Evolutionary conservation across 1,140 invertebrate species (phyloP), one percentile per base, ranked within the genome.

Genomic region (Brachionus rotundiformis): DNA sequence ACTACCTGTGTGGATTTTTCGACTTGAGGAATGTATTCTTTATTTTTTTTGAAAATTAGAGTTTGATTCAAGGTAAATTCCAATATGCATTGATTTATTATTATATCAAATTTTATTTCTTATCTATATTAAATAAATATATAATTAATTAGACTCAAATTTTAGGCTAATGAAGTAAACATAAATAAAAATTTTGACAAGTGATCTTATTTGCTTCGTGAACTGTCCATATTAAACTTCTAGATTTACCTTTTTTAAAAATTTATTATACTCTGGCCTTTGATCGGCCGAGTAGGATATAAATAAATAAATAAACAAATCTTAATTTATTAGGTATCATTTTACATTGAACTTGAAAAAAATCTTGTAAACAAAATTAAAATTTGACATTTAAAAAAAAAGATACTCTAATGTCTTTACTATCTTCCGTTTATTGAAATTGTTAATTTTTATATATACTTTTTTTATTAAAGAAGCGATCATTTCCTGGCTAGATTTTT

Each of bases 341-440:
- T 19, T 54, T 54, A 54, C n/a, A 54, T 19, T 19, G 19, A 54
- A 19, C 47, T 54, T 19, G 8, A 49, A 54, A 54, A 19, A 54
- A 23, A 19, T 54, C 47, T 16, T 54, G 19, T 54, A 54, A 54
- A 54, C 47, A 54, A 54, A 54, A 25, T 19, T 54, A 54, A 54
- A 54, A 54, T 54, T 19, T 54, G 47, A 54, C 47, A 54, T 54
- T 54, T 54, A 54, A 19, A 54, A 54, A n/a, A n/a, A n/a, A n/a
- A n/a, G n/a, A n/a, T n/a, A n/a, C n/a, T 19, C 19, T 7, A 19
- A 6, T 23, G 1, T 25, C n/a, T 54, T 54, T 54, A 19, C 19
- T 54, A 19, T 54, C 19, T 54, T 54, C 47, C 47, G 47, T 54
- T 54, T 54, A 54, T 6, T 10, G 13, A 2, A 54, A 16, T 8